Evolutionary conservation across 2,797 vertebrate species (phyloP), one percentile per base, ranked within the genome.

Genomic region (Mormyrus hasselquistii): DNA sequence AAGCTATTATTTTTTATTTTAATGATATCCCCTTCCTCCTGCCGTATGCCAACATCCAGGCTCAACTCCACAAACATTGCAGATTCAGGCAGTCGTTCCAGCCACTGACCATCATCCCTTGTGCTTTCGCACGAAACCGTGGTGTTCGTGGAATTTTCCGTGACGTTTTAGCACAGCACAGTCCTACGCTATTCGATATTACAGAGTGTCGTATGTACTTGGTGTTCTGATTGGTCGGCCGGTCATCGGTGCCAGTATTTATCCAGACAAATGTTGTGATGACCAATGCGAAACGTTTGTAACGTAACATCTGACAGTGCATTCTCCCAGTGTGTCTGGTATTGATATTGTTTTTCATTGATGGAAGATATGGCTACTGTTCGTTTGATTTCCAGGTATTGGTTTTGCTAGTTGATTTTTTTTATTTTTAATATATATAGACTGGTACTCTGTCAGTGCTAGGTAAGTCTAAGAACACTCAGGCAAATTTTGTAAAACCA

Each of bases 401-500:
- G 89, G 90, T 90, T 91, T 87, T 88, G 69, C 41, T 57, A 89
- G 22, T 85, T 89, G 82, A 59, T 90, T 87, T 91, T 59, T 69
- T 22, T 38, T 50, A 4, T 52, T 85, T 85, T 49, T 87, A 55
- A 89, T 52, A 34, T 49, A 49, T 87, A 57, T n/a, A 49, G 73
- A 38, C 88, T 82, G 50, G 52, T 88, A 57, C 88, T 90, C 87
- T 90, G 84, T 90, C 90, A 79, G 69, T 82, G 90, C 91, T 90
- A 83, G 90, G 89, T 89, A 89, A 89, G 91, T 94, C 93, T 94
- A 94, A 92, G 91, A 93, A 95, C 91, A 94, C 95, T 96, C 96
- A 96, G 96, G 96, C 96, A 93, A 95, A 94, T 92, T 95, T 94
- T 94, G 91, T 93, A 94, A 93, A 93, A 92, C 91, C 94, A 91